phyloP scores from a whole-genome alignment of 2,797 vertebrate species.

The Cyprinella venusta region DNA sequence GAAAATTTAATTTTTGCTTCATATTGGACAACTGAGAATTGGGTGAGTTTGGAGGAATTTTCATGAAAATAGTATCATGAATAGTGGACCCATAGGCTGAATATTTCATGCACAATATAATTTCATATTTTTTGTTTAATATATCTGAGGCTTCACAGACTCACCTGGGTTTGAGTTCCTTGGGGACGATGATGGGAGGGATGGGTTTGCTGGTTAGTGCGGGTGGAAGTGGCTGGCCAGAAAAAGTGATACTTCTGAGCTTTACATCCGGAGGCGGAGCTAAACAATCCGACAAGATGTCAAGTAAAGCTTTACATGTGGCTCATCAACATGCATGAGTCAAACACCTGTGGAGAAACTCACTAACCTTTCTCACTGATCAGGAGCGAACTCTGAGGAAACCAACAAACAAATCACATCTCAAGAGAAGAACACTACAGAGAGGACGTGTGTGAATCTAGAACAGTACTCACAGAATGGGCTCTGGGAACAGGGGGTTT shows the following conservation, averaged over 20 bases:
- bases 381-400: conserved; percentile 43
- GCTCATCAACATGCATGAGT: not conserved
- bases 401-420: not conserved
- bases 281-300: conserved; percentile 1
- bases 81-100: not conserved
- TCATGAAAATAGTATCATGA: not conserved
- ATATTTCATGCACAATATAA: not conserved
- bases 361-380: conserved; percentile 48
- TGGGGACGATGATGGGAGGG: conserved; percentile 57
- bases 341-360: not conserved
- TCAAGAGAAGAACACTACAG: not conserved
- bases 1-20: not conserved
- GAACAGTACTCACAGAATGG: conserved; percentile 52
- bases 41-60: not conserved
- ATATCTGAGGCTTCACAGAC: not conserved
- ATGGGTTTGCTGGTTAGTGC: conserved; percentile 58
- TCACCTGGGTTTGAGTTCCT: conserved; percentile 71
- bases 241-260: conserved; percentile 56
- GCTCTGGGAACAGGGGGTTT: conserved; percentile 56
- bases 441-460: not conserved
- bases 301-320: not conserved
- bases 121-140: not conserved
- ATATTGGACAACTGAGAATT: not conserved
- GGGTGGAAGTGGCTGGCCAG: conserved; percentile 60
- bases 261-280: conserved; percentile 57